These are phyloP conservation scores for Pseudococcus viburni DNA, from an alignment of 2,888 invertebrate genomes.

Conservation along the genomic window DNA sequence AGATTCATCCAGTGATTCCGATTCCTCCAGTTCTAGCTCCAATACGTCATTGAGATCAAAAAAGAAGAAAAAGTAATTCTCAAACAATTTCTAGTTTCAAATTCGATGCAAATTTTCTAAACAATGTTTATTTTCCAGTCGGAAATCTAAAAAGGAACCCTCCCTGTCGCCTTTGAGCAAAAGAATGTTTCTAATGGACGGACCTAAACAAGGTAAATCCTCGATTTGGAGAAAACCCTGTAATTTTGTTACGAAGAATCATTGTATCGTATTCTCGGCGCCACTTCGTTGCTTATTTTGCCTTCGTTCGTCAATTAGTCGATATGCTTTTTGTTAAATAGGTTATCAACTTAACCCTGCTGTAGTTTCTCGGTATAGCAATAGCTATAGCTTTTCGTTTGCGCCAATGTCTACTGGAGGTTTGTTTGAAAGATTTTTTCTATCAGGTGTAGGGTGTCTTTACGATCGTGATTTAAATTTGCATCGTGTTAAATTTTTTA, in stretches of 20 bases:
- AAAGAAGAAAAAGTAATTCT: slow-evolving; percentile 66
- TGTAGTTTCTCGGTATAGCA: not conserved
- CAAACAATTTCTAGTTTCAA: not conserved
- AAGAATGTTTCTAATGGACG: slow-evolving; percentile 77
- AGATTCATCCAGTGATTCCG: slow-evolving; percentile 75
- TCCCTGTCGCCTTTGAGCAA: slow-evolving; percentile 87
- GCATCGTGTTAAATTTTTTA: not conserved
- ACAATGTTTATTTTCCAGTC: slow-evolving; percentile 68
- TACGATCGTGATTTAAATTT: not conserved
- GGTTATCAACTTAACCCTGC: too few species aligned
- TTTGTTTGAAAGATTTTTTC: not conserved
- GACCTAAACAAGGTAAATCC: slow-evolving; percentile 24
- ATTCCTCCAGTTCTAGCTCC: slow-evolving; percentile 77
- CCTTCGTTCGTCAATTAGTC: too few species aligned
- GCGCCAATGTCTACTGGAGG: not conserved
- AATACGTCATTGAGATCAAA: slow-evolving; percentile 68
- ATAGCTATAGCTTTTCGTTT: not conserved
- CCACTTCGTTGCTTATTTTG: too few species aligned
- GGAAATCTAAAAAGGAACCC: slow-evolving; percentile 76
- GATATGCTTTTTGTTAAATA: too few species aligned
- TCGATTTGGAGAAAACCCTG: not conserved
- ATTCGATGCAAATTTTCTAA: not conserved
- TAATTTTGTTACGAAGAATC: not conserved
- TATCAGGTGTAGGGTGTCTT: slow-evolving; percentile 22
- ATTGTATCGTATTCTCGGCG: too few species aligned